These are phyloP conservation scores for Scaptomyza flava DNA, from an alignment of 2,888 invertebrate species.

Conservation along the genomic window DNA sequence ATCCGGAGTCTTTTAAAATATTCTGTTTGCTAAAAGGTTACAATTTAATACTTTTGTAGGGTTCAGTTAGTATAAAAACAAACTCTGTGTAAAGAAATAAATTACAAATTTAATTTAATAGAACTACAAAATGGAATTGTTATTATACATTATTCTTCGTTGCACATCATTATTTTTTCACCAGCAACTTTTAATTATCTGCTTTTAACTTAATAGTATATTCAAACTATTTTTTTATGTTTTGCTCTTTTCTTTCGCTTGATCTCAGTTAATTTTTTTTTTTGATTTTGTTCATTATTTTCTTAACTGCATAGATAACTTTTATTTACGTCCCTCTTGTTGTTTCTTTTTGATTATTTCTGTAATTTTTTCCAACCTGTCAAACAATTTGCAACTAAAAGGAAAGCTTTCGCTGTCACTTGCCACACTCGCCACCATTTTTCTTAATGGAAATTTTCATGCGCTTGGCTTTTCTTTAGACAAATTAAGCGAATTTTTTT, in stretches of 20 bases:
- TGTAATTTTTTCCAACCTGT: not conserved
- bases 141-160: too few species aligned
- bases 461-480: slow-evolving; percentile 70
- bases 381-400: slow-evolving; percentile 18
- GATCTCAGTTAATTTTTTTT: slow-evolving; percentile 40
- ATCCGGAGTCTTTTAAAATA: not conserved
- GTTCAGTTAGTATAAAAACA: not conserved
- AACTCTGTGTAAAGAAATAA: too few species aligned
- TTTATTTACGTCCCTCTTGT: slow-evolving; percentile 26
- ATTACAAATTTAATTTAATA: too few species aligned
- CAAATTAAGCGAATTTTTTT: slow-evolving; percentile 74
- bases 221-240: not conserved
- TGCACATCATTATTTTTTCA: not conserved
- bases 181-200: slow-evolving; percentile 3
- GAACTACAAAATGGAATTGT: too few species aligned
- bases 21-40: not conserved
- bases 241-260: slow-evolving; percentile 7
- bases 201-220: not conserved
- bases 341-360: not conserved
- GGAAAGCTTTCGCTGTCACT: slow-evolving; percentile 57
- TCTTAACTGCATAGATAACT: slow-evolving; percentile 43
- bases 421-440: slow-evolving; percentile 69
- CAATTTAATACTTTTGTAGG: not conserved
- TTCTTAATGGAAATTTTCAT: slow-evolving; percentile 69
- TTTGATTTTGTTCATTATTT: slow-evolving; percentile 59